A percentile compares a stretch with the other conserved stretches of the same genome.
phyloP scores from a whole-genome alignment of 2,888 invertebrate genomes.

The Mayetiola destructor region DNA sequence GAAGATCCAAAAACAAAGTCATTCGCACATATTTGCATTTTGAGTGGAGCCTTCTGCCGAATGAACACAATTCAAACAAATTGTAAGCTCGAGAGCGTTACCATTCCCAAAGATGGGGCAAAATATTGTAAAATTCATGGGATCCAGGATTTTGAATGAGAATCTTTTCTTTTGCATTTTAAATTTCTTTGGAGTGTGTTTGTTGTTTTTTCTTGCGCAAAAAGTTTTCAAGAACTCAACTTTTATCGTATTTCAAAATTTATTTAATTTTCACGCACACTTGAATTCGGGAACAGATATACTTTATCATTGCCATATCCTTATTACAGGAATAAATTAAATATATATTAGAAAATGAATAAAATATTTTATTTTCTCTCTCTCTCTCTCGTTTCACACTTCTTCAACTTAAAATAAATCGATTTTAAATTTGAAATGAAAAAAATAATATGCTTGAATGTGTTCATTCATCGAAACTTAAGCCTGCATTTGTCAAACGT shows the following conservation, averaged over 20 bases:
- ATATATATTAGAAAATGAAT: background rate
- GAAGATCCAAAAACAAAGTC: background rate
- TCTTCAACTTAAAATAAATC: conserved; percentile 8
- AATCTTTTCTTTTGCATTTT: background rate
- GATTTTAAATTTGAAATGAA: no score
- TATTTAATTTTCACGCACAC: background rate
- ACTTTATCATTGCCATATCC: background rate
- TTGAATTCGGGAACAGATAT: background rate
- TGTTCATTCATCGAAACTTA: no score
- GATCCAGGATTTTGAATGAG: conserved; percentile 1
- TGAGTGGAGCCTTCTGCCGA: background rate
- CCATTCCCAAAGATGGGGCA: background rate
- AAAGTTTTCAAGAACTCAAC: background rate
- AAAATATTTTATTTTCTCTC: background rate
- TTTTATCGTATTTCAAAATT: background rate
- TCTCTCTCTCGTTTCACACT: background rate
- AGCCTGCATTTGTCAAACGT: no score
- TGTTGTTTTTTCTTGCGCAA: background rate
- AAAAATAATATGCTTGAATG: no score
- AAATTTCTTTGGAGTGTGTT: background rate
- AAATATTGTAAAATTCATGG: background rate
- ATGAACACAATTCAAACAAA: background rate
- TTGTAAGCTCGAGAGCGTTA: background rate
- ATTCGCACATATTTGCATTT: background rate
- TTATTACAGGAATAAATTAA: background rate